These are phyloP conservation scores for Microtus pennsylvanicus DNA, from an alignment of 2,113 vertebrate genomes.

Conservation along the genomic window DNA sequence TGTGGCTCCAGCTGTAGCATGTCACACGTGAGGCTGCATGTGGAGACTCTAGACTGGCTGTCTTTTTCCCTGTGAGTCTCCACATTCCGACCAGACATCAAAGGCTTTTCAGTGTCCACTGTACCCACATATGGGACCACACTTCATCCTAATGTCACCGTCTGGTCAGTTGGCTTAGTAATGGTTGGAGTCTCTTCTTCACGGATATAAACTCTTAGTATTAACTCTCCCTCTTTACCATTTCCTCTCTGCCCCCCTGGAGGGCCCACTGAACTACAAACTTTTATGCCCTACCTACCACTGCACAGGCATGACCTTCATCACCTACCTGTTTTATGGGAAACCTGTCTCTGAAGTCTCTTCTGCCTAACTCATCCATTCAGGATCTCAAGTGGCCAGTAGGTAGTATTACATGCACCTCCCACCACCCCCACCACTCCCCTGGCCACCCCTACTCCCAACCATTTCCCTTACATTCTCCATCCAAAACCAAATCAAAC, in stretches of 20 bases:
- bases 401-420: neutral
- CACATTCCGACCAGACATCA: neutral
- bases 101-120: neutral
- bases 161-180: neutral
- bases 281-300: neutral
- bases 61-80: neutral
- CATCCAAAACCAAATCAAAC: neutral
- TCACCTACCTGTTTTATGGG: constrained; percentile 19
- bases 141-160: neutral
- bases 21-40: neutral
- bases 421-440: neutral
- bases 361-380: constrained; percentile 14
- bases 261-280: neutral
- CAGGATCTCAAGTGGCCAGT: constrained; percentile 40
- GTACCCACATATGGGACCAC: neutral
- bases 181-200: neutral
- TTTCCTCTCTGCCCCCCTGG: neutral
- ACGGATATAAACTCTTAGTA: neutral
- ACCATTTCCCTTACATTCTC: neutral
- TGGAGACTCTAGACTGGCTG: neutral
- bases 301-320: neutral
- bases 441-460: neutral
- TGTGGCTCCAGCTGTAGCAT: neutral
- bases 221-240: neutral
- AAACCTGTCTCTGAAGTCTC: neutral